Evolutionary conservation across 2,888 invertebrate species (phyloP).

Genomic region (Nemotelus pantherinus): DNA sequence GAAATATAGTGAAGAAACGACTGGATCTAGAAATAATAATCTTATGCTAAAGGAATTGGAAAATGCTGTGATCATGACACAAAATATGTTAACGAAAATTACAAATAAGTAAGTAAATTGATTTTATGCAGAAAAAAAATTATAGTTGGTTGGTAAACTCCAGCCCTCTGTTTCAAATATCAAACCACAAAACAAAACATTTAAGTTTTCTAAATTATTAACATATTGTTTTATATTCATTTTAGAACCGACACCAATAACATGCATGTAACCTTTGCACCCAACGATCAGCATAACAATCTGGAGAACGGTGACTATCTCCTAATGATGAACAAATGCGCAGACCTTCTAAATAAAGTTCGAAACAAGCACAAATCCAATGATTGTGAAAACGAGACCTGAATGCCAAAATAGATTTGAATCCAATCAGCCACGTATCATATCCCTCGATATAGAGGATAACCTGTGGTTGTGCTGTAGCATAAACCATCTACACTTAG

Average conservation of each 20-base stretch:
- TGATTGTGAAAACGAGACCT: slow-evolving; percentile 64
- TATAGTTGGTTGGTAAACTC: no score
- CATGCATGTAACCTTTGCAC: slow-evolving; percentile 53
- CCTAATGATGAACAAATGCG: slow-evolving; percentile 72
- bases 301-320: slow-evolving; percentile 65
- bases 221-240: neutral
- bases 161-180: neutral
- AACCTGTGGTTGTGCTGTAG: slow-evolving; percentile 6
- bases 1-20: slow-evolving; percentile 61
- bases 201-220: neutral
- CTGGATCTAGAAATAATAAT: slow-evolving; percentile 55
- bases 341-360: slow-evolving; percentile 70
- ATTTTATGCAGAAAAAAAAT: neutral
- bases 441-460: neutral
- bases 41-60: slow-evolving; percentile 64
- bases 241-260: slow-evolving; percentile 53
- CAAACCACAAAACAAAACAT: neutral
- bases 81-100: slow-evolving; percentile 64
- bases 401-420: slow-evolving; percentile 41
- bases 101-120: slow-evolving; percentile 53
- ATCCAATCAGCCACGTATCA: slow-evolving; percentile 7
- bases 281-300: slow-evolving; percentile 53
- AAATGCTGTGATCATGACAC: slow-evolving; percentile 66
- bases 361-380: slow-evolving; percentile 65
- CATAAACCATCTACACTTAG: neutral